Conservation (phyloP, 92 coral and sea anemone genomes). For the Umimayanthus kanabou region DNA sequence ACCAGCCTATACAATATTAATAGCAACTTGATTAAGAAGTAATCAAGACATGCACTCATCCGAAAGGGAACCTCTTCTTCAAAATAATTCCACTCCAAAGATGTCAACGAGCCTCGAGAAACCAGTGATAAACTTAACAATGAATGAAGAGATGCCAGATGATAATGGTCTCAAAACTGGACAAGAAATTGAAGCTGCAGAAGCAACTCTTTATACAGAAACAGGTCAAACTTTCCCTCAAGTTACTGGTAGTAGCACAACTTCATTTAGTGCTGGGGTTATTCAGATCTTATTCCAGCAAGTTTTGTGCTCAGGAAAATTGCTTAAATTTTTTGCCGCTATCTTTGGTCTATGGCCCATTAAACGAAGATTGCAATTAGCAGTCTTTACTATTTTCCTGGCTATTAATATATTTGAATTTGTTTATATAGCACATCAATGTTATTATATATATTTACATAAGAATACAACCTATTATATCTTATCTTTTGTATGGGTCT, state of each 20-base stretch:
- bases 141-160: background rate
- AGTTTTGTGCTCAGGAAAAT: background rate
- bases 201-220: too few species aligned
- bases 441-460: too few species aligned
- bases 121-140: too few species aligned
- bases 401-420: background rate
- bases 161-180: too few species aligned
- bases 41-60: too few species aligned
- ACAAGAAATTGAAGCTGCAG: background rate
- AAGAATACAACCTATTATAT: too few species aligned
- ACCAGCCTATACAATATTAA: background rate
- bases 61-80: too few species aligned
- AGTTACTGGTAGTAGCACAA: background rate
- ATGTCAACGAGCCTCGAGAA: background rate
- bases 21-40: too few species aligned
- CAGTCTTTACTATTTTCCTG: background rate
- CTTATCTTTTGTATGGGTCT: too few species aligned
- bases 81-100: background rate
- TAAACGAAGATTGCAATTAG: too few species aligned
- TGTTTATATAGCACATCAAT: background rate
- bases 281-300: background rate
- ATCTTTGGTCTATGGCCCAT: constrained; percentile 15
- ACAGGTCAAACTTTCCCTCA: too few species aligned
- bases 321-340: background rate
- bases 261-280: background rate